Evolutionary conservation across 2,113 vertebrate genomes (phyloP), one percentile per base, ranked within the genome.

Genomic region (Oreochromis aureus): DNA sequence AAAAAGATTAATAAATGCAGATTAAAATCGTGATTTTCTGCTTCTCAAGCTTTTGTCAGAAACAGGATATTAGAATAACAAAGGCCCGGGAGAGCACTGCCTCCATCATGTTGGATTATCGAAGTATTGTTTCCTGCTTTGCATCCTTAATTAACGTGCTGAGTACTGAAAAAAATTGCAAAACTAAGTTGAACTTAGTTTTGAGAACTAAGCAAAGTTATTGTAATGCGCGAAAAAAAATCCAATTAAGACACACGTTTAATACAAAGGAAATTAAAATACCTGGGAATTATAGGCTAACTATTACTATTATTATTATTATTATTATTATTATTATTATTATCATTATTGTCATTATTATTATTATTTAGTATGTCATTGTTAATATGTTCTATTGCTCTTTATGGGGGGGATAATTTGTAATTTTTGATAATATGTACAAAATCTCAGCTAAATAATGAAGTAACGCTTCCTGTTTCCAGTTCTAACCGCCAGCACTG

Each of bases 21-120:
- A 53, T 78, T 78, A 34, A 34, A 53, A 53, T 51, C 44, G 71
- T 51, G 16, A 78, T 78, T 78, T 53, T 78, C 46, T 13, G 18
- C 16, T 53, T n/a, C 18, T 53, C 27, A 1, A 6, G 73, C 11
- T 13, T 53, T 30, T n/a, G 27, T 78, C 27, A n/a, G 16, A 53
- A 53, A 19, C 18, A n/a, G 16, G 27, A 78, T 78, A 19, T 78
- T 78, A 32, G 44, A 76, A 51, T 18, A 76, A 76, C 16, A 76
- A 48, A 32, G 24, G 24, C 16, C 24, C 4, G 69, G 22, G 41
- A 73, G 69, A 76, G 41, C 24, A 76, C 44, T 5, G 24, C 24
- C 15, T 2, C 16, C 24, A 19, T 51, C 27, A 32, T 12, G 16
- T 76, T 32, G 44, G 44, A 51, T 51, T 7, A 51, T 32, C 16